Percentiles rank a stretch among this genome's conserved stretches.
These are phyloP conservation scores for Morpho achilles DNA, from an alignment of 2,888 invertebrate genomes.

Conservation along the genomic window DNA sequence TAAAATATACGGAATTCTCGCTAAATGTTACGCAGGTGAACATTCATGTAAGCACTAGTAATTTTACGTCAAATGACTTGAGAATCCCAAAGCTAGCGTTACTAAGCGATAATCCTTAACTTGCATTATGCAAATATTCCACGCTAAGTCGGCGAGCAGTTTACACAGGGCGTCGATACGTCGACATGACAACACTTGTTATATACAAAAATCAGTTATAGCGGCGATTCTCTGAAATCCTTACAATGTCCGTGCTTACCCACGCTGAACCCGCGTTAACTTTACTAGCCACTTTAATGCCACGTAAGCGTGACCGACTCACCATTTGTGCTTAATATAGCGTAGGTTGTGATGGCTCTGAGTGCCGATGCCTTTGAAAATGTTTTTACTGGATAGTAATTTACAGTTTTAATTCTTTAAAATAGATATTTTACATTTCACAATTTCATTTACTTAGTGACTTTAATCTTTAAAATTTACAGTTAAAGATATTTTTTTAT, in stretches of 20 bases:
- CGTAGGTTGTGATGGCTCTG: conserved; percentile 24
- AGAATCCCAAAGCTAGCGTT: neutral
- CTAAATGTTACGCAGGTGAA: too few species aligned
- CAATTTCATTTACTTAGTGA: neutral
- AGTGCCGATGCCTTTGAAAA: conserved; percentile 17
- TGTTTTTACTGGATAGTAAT: conserved; percentile 18
- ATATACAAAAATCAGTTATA: conserved; percentile 28
- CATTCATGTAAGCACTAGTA: neutral
- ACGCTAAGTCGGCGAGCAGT: neutral
- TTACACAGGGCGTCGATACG: neutral
- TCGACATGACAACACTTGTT: conserved; percentile 2
- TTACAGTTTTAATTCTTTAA: neutral
- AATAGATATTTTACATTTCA: neutral
- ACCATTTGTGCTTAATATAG: conserved; percentile 30
- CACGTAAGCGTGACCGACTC: conserved; percentile 45
- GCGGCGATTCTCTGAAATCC: conserved; percentile 49
- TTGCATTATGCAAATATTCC: neutral
- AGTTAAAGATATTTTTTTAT: too few species aligned
- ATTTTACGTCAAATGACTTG: neutral
- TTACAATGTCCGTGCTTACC: conserved; percentile 37
- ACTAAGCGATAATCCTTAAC: neutral
- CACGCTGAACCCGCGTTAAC: conserved; percentile 38
- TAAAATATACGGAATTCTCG: too few species aligned
- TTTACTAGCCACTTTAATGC: conserved; percentile 39
- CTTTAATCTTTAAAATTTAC: too few species aligned